Evolutionary conservation across 2,888 invertebrate genomes (phyloP).

Genomic region (Ichneumon xanthorius): DNA sequence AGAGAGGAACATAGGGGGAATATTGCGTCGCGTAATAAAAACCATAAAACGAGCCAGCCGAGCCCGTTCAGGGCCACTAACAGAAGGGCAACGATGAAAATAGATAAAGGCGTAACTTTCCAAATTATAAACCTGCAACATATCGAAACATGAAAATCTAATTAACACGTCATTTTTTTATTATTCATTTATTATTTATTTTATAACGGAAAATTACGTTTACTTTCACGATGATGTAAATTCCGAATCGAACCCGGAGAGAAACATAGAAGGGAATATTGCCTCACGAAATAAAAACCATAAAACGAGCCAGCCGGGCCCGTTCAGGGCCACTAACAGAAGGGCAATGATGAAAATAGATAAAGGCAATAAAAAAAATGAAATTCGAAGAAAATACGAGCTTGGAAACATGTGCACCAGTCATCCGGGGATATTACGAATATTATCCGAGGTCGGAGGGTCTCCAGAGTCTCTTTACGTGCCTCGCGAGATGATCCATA

Average conservation of each 20-base stretch:
- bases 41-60: too few relatives aligned
- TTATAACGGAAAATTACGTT: not conserved
- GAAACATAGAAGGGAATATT: not conserved
- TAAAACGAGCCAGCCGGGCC: not conserved
- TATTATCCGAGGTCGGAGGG: slow-evolving; percentile 31
- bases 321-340: not conserved
- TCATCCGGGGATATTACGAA: slow-evolving; percentile 34
- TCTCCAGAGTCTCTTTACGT: slow-evolving; percentile 21
- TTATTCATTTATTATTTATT: too few relatives aligned
- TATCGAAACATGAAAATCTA: too few relatives aligned
- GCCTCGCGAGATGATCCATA: not conserved
- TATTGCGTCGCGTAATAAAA: too few relatives aligned
- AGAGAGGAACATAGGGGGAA: too few relatives aligned
- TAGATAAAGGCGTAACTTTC: too few relatives aligned
- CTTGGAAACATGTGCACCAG: slow-evolving; percentile 15
- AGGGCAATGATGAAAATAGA: not conserved
- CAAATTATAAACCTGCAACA: too few relatives aligned
- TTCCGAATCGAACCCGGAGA: not conserved
- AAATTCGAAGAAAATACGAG: slow-evolving; percentile 1
- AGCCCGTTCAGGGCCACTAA: too few relatives aligned
- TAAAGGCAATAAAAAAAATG: slow-evolving; percentile 18
- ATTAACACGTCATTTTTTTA: too few relatives aligned
- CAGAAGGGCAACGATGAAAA: too few relatives aligned
- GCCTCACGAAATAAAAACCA: not conserved
- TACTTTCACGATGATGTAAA: not conserved